Conservation (phyloP, 2,888 invertebrate genomes). For the Tricholauxania praeusta region DNA sequence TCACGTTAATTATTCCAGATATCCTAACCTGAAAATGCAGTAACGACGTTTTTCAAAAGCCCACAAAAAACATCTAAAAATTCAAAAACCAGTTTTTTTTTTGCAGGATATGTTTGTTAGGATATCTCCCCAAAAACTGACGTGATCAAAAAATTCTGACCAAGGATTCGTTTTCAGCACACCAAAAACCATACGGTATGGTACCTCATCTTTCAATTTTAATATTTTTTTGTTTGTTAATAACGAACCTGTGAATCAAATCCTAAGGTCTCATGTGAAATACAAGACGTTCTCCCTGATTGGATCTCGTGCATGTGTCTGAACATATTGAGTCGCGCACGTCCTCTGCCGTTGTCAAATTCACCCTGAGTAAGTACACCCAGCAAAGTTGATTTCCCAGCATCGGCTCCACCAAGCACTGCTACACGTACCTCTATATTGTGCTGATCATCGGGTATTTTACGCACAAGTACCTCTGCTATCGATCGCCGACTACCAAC, state of each 20-base stretch:
- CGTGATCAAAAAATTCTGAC: too few relatives aligned
- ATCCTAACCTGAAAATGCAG: too few relatives aligned
- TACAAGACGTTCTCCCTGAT: slow-evolving; percentile 92
- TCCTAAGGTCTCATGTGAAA: slow-evolving; percentile 96
- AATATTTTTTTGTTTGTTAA: too few relatives aligned
- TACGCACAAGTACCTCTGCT: slow-evolving; percentile 90
- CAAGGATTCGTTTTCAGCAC: too few relatives aligned
- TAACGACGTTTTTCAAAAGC: too few relatives aligned
- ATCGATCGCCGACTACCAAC: slow-evolving; percentile 74
- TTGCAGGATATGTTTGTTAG: too few relatives aligned
- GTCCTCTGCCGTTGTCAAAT: slow-evolving; percentile 94
- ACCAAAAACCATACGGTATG: too few relatives aligned
- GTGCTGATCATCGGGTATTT: slow-evolving; percentile 88
- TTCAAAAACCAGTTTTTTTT: too few relatives aligned
- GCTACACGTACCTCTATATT: slow-evolving; percentile 92
- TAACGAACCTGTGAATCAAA: slow-evolving; percentile 77
- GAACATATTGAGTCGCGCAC: slow-evolving; percentile 95
- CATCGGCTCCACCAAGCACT: slow-evolving; percentile 94
- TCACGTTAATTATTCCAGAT: too few relatives aligned
- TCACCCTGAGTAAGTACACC: slow-evolving; percentile 97
- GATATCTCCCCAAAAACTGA: too few relatives aligned
- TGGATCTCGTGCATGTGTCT: slow-evolving; percentile 95
- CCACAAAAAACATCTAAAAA: too few relatives aligned
- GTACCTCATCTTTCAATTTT: too few relatives aligned
- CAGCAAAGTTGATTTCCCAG: slow-evolving; percentile 96